A percentile compares a stretch with the other conserved stretches of the same genome.
These are phyloP conservation scores for Aphrophora alni DNA, from an alignment of 2,888 invertebrate genomes.

Conservation along the genomic window DNA sequence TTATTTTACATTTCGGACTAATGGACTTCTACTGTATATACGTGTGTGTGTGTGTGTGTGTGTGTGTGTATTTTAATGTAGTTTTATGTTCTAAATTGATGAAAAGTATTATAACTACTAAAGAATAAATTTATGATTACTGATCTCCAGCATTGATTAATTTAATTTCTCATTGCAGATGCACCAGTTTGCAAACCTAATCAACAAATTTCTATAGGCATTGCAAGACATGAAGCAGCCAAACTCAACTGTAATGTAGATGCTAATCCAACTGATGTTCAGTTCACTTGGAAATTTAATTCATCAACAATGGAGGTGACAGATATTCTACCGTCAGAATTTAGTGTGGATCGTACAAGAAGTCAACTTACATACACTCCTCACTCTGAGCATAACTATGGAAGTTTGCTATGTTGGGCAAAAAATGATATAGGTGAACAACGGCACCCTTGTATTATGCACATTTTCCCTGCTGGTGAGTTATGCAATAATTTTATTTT, in stretches of 20 bases:
- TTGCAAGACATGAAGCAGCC: constrained; percentile 72
- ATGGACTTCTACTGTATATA: no score
- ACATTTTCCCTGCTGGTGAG: constrained; percentile 74
- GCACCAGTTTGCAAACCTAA: constrained; percentile 71
- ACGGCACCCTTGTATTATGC: constrained; percentile 74
- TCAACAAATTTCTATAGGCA: constrained; percentile 72
- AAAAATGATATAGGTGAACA: constrained; percentile 75
- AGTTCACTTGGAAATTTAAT: constrained; percentile 79
- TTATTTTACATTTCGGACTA: no score
- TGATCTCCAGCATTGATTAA: no score
- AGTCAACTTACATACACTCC: constrained; percentile 74
- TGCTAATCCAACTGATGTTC: constrained; percentile 75
- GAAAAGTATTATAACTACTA: no score
- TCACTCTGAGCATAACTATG: constrained; percentile 76
- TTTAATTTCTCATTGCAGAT: no score
- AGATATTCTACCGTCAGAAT: constrained; percentile 69
- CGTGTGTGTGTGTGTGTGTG: no score
- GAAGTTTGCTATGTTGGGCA: constrained; percentile 76
- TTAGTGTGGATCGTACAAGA: constrained; percentile 66
- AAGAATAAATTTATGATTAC: no score
- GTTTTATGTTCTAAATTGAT: no score
- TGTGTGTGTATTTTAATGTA: no score
- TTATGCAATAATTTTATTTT: constrained; percentile 4
- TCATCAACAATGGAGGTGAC: constrained; percentile 72
- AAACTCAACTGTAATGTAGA: constrained; percentile 72